A percentile compares a stretch with the other conserved stretches of the same genome.
These are phyloP conservation scores for Tigriopus japonicus DNA, from an alignment of 1,140 invertebrate genomes.

Conservation along the genomic window DNA sequence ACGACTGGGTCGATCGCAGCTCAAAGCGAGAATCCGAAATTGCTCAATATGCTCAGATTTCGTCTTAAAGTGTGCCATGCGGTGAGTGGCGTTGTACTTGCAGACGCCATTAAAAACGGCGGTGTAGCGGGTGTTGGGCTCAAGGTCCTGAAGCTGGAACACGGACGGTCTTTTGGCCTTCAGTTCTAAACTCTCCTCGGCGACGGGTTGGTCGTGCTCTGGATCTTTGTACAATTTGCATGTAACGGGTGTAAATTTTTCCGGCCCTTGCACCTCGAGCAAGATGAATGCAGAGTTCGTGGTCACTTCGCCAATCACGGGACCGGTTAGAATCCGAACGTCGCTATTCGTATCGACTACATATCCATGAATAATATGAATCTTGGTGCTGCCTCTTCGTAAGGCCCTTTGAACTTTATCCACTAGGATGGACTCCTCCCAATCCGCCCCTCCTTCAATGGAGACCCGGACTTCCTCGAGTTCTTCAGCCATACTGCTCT, in stretches of 20 bases:
- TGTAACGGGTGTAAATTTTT: background rate
- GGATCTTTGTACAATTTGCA: background rate
- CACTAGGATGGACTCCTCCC: too few species aligned
- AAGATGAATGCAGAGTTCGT: background rate
- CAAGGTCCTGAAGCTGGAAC: background rate
- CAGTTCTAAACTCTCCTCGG: background rate
- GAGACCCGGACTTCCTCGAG: too few species aligned
- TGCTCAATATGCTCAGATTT: background rate
- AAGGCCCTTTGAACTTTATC: too few species aligned
- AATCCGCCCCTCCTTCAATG: too few species aligned
- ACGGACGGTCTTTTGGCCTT: background rate
- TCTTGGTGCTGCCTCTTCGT: too few species aligned
- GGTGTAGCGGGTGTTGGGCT: background rate
- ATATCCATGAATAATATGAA: too few species aligned
- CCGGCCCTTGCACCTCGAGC: background rate
- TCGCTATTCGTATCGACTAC: too few species aligned
- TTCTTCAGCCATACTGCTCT: too few species aligned
- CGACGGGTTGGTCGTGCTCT: background rate
- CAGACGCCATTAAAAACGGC: background rate
- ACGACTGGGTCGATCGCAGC: background rate
- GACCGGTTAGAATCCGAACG: background rate
- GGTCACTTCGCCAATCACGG: background rate
- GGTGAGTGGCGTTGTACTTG: background rate
- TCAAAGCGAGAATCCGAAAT: background rate
- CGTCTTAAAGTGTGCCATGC: background rate